Conservation (phyloP, 2,888 invertebrate species). For the Pristionchus fissidentatus region DNA sequence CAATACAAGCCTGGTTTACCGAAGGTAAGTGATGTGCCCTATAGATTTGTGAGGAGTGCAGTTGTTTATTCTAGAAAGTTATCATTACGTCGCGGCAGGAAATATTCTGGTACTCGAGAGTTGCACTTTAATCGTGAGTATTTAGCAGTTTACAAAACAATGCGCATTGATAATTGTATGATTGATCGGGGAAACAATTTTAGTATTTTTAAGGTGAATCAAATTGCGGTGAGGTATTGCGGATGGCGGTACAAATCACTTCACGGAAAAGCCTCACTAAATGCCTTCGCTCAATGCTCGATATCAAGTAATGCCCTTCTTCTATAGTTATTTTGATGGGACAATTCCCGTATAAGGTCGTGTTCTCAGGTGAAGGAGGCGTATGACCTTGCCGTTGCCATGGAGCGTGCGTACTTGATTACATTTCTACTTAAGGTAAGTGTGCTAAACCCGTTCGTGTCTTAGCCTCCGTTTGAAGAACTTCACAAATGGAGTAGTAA, state of each 20-base stretch:
- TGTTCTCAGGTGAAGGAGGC: background rate
- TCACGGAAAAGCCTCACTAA: background rate
- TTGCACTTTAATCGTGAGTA: background rate
- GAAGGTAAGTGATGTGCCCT: background rate
- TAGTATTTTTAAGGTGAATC: slow-evolving; percentile 13
- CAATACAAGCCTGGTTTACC: background rate
- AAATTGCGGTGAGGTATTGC: background rate
- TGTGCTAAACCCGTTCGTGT: no score
- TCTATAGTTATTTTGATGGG: background rate
- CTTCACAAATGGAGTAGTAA: background rate
- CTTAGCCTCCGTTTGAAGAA: background rate
- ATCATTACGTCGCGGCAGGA: background rate
- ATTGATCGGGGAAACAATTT: no score
- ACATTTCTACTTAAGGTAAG: background rate
- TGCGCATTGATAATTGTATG: background rate
- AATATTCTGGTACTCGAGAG: background rate
- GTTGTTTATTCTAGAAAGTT: background rate
- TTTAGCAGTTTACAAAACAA: background rate
- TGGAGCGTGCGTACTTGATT: background rate
- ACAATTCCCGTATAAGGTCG: background rate
- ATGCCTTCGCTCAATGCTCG: no score
- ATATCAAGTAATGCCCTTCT: slow-evolving; percentile 1
- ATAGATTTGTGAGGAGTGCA: no score
- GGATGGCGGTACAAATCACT: background rate
- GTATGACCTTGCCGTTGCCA: background rate